These are phyloP conservation scores for Anagyrus pseudococci DNA, from an alignment of 2,888 invertebrate genomes.

Conservation along the genomic window DNA sequence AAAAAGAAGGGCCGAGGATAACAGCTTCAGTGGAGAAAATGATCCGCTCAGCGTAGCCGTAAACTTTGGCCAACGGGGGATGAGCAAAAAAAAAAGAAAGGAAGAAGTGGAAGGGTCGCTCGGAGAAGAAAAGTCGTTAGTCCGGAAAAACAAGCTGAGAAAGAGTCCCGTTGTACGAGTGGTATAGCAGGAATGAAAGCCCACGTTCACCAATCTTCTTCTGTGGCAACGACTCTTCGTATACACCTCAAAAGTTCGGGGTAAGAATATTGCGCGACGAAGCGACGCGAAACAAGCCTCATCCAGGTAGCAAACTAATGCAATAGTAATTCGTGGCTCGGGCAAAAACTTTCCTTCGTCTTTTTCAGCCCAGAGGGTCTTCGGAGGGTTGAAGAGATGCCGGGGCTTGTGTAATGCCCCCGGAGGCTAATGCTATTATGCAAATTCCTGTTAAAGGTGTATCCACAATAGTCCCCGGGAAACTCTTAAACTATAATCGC, in stretches of 20 bases:
- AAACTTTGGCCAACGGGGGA: background rate
- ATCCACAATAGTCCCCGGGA: constrained; percentile 25
- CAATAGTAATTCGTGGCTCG: constrained; percentile 18
- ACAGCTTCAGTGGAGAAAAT: background rate
- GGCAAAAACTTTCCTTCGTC: constrained; percentile 1
- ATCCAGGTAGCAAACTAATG: constrained; percentile 25
- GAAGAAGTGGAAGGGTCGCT: background rate
- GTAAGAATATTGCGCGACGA: background rate
- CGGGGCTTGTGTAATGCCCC: constrained; percentile 12
- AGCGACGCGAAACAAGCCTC: background rate
- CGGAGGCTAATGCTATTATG: constrained; percentile 39
- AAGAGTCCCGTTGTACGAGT: no score
- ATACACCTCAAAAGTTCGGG: background rate
- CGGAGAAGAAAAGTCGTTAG: background rate
- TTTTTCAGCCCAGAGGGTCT: constrained; percentile 8
- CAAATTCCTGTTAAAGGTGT: constrained; percentile 43
- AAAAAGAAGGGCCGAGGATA: no score
- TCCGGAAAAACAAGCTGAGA: no score
- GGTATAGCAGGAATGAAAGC: no score
- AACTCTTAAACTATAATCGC: constrained; percentile 33
- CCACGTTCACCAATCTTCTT: no score
- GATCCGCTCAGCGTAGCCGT: constrained; percentile 4
- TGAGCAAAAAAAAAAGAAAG: background rate
- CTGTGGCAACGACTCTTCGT: no score
- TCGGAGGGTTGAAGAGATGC: background rate